Conservation (phyloP, 2,888 invertebrate genomes). For the Plebejus anna region DNA sequence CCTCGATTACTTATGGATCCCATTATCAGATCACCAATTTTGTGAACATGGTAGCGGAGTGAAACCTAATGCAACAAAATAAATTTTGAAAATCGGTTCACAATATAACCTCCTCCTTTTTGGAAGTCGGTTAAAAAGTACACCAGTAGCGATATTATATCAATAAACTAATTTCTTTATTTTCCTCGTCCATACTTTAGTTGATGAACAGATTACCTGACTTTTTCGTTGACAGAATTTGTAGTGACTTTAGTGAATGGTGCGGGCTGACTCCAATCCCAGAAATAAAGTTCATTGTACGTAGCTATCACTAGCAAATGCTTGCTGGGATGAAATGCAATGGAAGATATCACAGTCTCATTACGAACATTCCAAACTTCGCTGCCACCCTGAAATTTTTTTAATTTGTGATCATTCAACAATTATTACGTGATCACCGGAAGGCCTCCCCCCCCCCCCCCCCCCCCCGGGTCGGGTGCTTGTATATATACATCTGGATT, state of each 20-base stretch:
- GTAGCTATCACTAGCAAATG: constrained; percentile 92
- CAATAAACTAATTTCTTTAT: not conserved
- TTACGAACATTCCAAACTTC: constrained; percentile 89
- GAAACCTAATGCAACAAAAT: no score
- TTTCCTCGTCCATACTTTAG: not conserved
- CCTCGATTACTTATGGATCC: no score
- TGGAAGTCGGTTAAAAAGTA: no score
- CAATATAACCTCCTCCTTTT: no score
- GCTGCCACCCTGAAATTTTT: constrained; percentile 85
- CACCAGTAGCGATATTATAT: no score
- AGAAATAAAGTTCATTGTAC: constrained; percentile 90
- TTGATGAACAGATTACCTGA: constrained; percentile 77
- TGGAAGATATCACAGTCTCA: constrained; percentile 89
- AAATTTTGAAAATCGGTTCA: no score
- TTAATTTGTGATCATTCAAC: not conserved
- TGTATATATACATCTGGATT: no score
- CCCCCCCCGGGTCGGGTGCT: no score
- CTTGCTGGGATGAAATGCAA: constrained; percentile 92
- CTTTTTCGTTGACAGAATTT: constrained; percentile 88
- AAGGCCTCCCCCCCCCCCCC: no score
- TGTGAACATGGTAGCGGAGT: no score
- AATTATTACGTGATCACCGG: no score
- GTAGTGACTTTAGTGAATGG: constrained; percentile 88
- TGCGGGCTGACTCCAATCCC: constrained; percentile 91
- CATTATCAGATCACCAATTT: no score